Conservation (phyloP, 2,888 invertebrate genomes). For the Bellardia pandia region DNA sequence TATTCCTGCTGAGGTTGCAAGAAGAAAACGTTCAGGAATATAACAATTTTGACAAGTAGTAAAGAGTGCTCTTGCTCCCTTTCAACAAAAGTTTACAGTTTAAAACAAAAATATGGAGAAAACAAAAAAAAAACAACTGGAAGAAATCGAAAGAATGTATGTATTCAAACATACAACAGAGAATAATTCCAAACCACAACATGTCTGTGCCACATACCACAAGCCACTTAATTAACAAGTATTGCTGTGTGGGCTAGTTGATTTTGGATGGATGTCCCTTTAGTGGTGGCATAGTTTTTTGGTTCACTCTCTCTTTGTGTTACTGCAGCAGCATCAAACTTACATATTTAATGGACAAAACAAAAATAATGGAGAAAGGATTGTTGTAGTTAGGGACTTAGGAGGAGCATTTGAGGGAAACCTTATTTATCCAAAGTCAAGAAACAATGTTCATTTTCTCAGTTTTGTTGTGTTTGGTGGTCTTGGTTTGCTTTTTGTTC, state of each 20-base stretch:
- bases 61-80: not conserved
- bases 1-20: conserved; percentile 32
- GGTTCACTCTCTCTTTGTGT: conserved; percentile 13
- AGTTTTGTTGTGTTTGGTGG: conserved; percentile 15
- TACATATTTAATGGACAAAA: not conserved
- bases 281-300: conserved; percentile 54
- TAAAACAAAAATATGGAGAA: conserved; percentile 62
- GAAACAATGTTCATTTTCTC: conserved; percentile 42
- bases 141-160: not conserved
- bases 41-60: conserved; percentile 58
- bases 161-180: conserved; percentile 50
- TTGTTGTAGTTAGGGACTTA: not conserved
- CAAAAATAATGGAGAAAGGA: not conserved
- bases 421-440: conserved; percentile 54
- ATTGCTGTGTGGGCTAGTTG: conserved; percentile 68
- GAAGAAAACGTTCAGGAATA: conserved; percentile 11
- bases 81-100: conserved; percentile 32
- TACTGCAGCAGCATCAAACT: not conserved
- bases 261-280: conserved; percentile 65
- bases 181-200: conserved; percentile 62
- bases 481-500: not conserved
- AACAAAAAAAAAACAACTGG: not conserved
- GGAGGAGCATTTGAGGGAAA: conserved; percentile 1
- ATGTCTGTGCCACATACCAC: conserved; percentile 72
- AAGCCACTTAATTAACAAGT: conserved; percentile 73